Conservation (phyloP, 2,113 vertebrate genomes). For the Panthera uncia region DNA sequence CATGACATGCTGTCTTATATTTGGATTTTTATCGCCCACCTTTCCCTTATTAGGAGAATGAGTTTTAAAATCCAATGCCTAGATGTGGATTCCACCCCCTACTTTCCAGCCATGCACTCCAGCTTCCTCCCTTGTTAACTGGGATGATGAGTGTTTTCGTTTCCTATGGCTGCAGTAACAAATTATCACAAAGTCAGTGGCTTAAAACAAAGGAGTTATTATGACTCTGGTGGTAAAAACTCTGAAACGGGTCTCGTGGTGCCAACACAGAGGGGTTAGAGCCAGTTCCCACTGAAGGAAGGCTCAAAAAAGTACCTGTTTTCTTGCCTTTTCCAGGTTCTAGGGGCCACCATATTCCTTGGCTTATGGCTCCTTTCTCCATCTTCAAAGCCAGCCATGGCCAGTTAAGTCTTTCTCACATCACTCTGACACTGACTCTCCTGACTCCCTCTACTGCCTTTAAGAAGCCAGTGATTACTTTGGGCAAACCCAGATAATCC, state of each 20-base stretch:
- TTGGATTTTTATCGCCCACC: neutral
- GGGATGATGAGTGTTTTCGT: neutral
- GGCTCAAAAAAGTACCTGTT: neutral
- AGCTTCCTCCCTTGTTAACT: neutral
- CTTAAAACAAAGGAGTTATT: neutral
- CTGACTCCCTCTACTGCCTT: neutral
- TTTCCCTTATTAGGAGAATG: neutral
- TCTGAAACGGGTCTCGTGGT: neutral
- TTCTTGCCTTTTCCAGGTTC: neutral
- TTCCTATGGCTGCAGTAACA: neutral
- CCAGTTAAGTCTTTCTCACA: neutral
- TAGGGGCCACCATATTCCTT: neutral
- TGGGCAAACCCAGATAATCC: neutral
- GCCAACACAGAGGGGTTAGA: neutral
- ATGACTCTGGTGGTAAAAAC: neutral
- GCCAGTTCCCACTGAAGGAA: neutral
- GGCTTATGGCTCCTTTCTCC: neutral
- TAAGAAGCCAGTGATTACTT: neutral
- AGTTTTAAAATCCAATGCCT: neutral
- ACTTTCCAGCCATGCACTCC: neutral
- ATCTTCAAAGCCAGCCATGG: neutral
- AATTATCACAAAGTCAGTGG: neutral
- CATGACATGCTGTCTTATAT: neutral
- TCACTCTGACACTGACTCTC: neutral
- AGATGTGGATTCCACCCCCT: neutral